Evolutionary conservation across 2,797 vertebrate species (phyloP).

Genomic region (Knipowitschia caucasica): DNA sequence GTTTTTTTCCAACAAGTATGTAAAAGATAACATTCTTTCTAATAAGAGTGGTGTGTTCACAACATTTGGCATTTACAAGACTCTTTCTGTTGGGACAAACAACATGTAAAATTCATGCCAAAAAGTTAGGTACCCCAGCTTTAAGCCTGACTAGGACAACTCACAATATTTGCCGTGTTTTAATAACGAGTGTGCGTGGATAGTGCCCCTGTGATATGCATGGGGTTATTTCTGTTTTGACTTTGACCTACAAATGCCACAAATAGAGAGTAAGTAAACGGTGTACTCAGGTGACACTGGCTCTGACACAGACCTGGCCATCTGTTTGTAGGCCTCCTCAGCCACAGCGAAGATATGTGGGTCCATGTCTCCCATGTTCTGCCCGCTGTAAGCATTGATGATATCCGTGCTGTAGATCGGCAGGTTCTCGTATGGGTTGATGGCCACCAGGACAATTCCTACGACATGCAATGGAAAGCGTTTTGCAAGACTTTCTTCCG

Average conservation of each 20-base stretch:
- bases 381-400: slow-evolving; percentile 97
- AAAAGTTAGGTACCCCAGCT: too few relatives aligned
- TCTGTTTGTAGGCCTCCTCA: slow-evolving; percentile 98
- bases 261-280: slow-evolving; percentile 23
- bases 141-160: too few relatives aligned
- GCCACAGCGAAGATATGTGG: slow-evolving; percentile 98
- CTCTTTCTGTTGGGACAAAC: too few relatives aligned
- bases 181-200: too few relatives aligned
- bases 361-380: slow-evolving; percentile 99
- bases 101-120: too few relatives aligned
- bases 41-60: too few relatives aligned
- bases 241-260: slow-evolving; percentile 71
- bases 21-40: too few relatives aligned
- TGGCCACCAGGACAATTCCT: slow-evolving; percentile 98
- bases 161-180: too few relatives aligned
- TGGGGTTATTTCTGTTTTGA: slow-evolving; percentile 58
- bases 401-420: slow-evolving; percentile 96
- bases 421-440: slow-evolving; percentile 95
- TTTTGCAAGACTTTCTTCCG: not conserved
- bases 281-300: slow-evolving; percentile 48
- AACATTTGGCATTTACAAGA: too few relatives aligned
- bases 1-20: too few relatives aligned
- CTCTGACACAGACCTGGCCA: slow-evolving; percentile 88
- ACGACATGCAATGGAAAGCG: not conserved
- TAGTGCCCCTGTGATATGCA: too few relatives aligned